phyloP scores from a whole-genome alignment of 2,888 invertebrate species.

The Amiota communis region DNA sequence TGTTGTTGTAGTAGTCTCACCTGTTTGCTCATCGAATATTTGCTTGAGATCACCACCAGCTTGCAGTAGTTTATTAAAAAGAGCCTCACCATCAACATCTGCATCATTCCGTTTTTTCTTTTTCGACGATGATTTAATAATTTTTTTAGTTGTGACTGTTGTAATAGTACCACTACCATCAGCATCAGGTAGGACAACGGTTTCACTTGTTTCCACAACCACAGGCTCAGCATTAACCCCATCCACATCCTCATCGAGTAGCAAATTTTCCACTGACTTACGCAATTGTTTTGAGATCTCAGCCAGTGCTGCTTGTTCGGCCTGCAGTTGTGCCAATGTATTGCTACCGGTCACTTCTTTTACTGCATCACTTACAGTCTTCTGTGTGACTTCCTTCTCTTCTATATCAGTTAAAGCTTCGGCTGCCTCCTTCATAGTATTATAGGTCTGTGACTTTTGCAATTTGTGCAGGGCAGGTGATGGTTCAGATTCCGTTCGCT shows the following conservation, averaged over 20 bases:
- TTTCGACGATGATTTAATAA: conserved; percentile 36
- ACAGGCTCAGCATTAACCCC: background rate
- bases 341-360: conserved; percentile 31
- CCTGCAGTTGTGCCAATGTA: conserved; percentile 63
- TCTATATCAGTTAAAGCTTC: conserved; percentile 27
- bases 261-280: conserved; percentile 65
- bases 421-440: conserved; percentile 61
- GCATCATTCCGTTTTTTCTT: background rate
- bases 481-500: no score
- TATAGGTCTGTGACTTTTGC: conserved; percentile 68
- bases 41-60: conserved; percentile 60
- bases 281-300: conserved; percentile 68
- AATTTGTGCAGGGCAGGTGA: conserved; percentile 50
- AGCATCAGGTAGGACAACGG: conserved; percentile 52
- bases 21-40: conserved; percentile 64
- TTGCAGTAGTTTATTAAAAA: conserved; percentile 63
- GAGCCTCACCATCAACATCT: conserved; percentile 53
- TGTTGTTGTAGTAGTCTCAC: conserved; percentile 64
- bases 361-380: conserved; percentile 3
- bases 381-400: conserved; percentile 5
- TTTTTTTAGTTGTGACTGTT: conserved; percentile 54
- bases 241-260: conserved; percentile 51
- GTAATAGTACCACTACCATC: conserved; percentile 50
- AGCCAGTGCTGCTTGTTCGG: conserved; percentile 66
- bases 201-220: conserved; percentile 57